These are phyloP conservation scores for Novumbra hubbsi DNA, from an alignment of 2,797 vertebrate genomes.

Conservation along the genomic window DNA sequence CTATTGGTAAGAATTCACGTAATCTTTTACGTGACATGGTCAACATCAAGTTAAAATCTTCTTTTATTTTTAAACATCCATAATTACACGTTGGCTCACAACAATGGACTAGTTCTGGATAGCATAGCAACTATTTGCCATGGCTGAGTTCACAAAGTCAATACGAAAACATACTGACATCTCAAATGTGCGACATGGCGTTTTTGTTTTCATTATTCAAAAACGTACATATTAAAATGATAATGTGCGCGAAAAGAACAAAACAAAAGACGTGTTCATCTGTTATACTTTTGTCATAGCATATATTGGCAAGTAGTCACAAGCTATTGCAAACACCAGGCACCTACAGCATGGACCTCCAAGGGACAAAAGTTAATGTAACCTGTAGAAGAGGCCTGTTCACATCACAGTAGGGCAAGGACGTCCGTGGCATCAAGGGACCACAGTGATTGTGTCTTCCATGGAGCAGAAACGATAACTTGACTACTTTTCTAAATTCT, in stretches of 20 bases:
- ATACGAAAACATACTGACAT: constrained; percentile 45
- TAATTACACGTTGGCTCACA: constrained; percentile 2
- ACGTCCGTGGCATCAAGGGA: background rate
- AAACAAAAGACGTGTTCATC: constrained; percentile 37
- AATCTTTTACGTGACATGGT: background rate
- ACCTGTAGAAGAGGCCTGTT: constrained; percentile 14
- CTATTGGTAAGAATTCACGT: background rate
- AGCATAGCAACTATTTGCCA: constrained; percentile 13
- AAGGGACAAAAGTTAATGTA: constrained; percentile 21
- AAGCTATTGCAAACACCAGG: constrained; percentile 50
- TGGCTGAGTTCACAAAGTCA: constrained; percentile 32
- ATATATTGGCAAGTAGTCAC: constrained; percentile 43
- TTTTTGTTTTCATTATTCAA: constrained; percentile 10
- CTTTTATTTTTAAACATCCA: background rate
- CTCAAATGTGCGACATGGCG: constrained; percentile 30
- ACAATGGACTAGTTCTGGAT: constrained; percentile 30
- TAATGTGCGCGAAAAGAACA: constrained; percentile 20
- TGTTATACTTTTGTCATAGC: constrained; percentile 40
- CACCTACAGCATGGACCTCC: constrained; percentile 17
- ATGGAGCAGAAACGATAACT: background rate
- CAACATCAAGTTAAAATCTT: background rate
- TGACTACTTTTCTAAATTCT: background rate
- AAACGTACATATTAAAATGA: constrained; percentile 24
- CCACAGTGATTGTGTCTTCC: background rate
- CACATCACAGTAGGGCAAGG: background rate